Evolutionary conservation across 2,888 invertebrate genomes (phyloP), one percentile per base, ranked within the genome.

Genomic region (Arge pagana): DNA sequence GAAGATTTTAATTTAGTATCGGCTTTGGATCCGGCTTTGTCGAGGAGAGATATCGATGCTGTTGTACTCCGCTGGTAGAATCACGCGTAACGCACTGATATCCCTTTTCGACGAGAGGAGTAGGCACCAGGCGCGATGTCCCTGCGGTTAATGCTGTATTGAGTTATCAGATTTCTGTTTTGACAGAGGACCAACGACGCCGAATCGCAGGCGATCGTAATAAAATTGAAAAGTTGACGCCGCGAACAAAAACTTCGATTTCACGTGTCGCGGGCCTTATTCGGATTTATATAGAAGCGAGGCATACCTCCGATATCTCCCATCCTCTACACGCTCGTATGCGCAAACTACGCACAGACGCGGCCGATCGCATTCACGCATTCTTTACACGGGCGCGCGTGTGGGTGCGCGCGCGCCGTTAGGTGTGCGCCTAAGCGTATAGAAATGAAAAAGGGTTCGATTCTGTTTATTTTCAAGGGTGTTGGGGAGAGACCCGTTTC

Each of bases 171-270:
- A 66, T 74, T 74, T 68, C 72, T 75, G 71, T 75, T 75, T 74
- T 75, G 75, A 75, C 74, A 74, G 73, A 69, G 63, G 67, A 58
- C 57, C 66, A 68, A 48, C 70, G 73, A 73, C 67, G 71, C 71
- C 33, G 26, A n/a, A n/a, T 37, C 15, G 24, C 33, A 13, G 15
- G 43, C 36, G 43, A 28, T 45, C 53, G 23, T 48, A 42, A 48
- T 48, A 48, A 52, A 45, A 45, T 52, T 48, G 43, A 35, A 48
- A 52, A 48, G 52, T 39, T 35, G 33, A 26, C 33, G 19, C 30
- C 21, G 21, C 60, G 63, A 62, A 65, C 65, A 66, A 67, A 64
- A 60, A 43, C n/a, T 4, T 28, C 40, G 48, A 50, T 52, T 48
- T 43, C 43, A 54, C 54, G 58, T 59, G 58, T 58, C 61, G 55